Base-by-base conservation (phyloP, 2,797 vertebrate genomes). In the Syndactyla subalaris region DNA sequence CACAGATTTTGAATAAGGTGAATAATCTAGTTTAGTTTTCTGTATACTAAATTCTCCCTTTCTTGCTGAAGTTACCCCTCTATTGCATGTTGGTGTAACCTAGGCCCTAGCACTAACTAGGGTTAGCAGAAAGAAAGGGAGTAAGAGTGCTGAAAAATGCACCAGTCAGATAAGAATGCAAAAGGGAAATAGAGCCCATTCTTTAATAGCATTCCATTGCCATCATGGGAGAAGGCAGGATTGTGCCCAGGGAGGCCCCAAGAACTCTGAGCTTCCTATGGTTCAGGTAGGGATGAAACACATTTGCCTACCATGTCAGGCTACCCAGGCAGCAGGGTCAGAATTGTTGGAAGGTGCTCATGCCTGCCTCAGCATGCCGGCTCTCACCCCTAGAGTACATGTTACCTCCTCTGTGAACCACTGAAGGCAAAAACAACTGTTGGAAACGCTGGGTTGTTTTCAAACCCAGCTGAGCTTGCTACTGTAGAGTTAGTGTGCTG, bases 351-450 rank as follows among this genome's bases (percentile, higher is more conserved):
- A 72, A 72, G 59, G 30, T 2, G 2, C 15, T 81, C 51, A n/a
- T 29, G 38, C 36, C 36, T 86, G 86, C 67, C 45, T 89, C 3
- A 1, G 23, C 19, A 8, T 6, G 73, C n/a, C 89, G 0, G 4
- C 43, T 88, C 58, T 68, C 18, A 0, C 55, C 43, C 46, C 34
- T 36, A 39, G 62, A 39, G 22, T 2, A 16, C 38, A 36, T 0
- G 0, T 39, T 4, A 2, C 54, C 61, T 86, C 73, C 51, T 88
- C 66, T 0, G 1, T 29, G 70, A 94, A 32, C 51, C 19, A 18
- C 62, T 13, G 58, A 83, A 57, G 73, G 85, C 68, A 81, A 84
- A 90, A 92, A 90, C 39, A 90, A 8, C 51, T 17, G 62, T 78
- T 54, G 43, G 79, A 95, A 88, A 54, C 1, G 1, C 57, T 10